These are phyloP conservation scores for Triplophysa tibetana DNA, from an alignment of 2,113 vertebrate genomes.

Conservation along the genomic window DNA sequence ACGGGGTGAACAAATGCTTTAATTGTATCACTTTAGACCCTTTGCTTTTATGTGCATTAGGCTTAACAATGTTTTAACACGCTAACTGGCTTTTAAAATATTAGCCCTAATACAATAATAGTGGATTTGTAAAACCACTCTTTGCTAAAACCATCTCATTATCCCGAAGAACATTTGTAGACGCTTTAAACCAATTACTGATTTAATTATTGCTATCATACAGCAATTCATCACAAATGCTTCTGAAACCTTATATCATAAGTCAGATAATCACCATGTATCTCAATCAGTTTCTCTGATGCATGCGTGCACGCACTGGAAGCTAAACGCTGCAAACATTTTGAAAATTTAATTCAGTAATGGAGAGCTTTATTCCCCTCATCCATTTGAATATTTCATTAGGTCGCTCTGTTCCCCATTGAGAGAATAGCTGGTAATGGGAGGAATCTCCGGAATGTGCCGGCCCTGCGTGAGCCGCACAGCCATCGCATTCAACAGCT, in stretches of 20 bases:
- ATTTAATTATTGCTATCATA: conserved; percentile 11
- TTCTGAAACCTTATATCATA: conserved; percentile 27
- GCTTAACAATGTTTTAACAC: neutral
- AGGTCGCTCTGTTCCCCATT: conserved; percentile 41
- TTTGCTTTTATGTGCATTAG: neutral
- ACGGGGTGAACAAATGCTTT: too few relatives aligned
- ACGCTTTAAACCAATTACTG: conserved; percentile 39
- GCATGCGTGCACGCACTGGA: neutral
- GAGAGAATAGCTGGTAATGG: conserved; percentile 47
- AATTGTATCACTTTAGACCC: neutral
- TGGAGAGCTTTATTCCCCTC: conserved; percentile 46
- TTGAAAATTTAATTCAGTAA: conserved; percentile 48
- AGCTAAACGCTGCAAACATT: conserved; percentile 38
- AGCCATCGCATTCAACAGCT: conserved; percentile 38
- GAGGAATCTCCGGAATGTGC: conserved; percentile 53
- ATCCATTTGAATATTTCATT: conserved; percentile 55
- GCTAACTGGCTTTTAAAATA: conserved; percentile 13
- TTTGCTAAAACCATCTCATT: neutral
- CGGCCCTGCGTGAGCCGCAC: conserved; percentile 16
- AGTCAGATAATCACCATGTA: conserved; percentile 19
- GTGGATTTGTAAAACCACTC: neutral
- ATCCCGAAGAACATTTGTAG: neutral
- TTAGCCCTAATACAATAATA: neutral
- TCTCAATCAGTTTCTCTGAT: conserved; percentile 32
- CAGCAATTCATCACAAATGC: conserved; percentile 29